Base-by-base conservation (phyloP, 2,797 vertebrate species). In the Syngnathus acus region DNA sequence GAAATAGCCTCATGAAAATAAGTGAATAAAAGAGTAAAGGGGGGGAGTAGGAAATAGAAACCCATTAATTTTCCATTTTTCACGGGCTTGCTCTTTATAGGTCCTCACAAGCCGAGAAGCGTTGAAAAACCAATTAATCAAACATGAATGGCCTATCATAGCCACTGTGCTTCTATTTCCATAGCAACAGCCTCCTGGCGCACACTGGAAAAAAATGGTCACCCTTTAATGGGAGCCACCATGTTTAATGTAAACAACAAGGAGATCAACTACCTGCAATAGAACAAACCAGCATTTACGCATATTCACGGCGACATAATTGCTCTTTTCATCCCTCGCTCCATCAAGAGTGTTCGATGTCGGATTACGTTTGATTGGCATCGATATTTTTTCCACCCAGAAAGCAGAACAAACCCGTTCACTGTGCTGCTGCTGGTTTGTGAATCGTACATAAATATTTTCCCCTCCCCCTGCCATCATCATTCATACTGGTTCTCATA, bases 41-140 rank as follows among this genome's bases (percentile, higher is more conserved):
- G 68, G 69, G 70, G 68, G 66, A 68, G 65, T 79, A 71, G 70
- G 72, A 84, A 87, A 86, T 77, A 84, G 77, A 88, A 91, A 90
- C 89, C 82, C 85, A 91, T 91, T 91, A 84, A 91, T 87, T 90
- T 88, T 87, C 84, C 83, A 89, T 90, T 91, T 91, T 89, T 83
- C 72, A 82, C 84, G 79, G 87, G 86, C 84, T 86, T 89, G 86
- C 88, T 91, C 88, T 92, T 91, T 89, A 89, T 89, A 89, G 85
- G 88, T 85, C 85, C 86, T 89, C 87, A 87, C 87, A 83, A 91
- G 88, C 87, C 89, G 89, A 87, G 87, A 89, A 89, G 88, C 89
- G 90, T 87, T 90, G 87, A 91, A 91, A 90, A 92, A 92, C 82
- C 90, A 92, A 92, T 92, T 91, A 92, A 93, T 92, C 91, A 93